Evolutionary conservation across 2,113 vertebrate species (phyloP).

Genomic region (Dasyornis broadbenti): DNA sequence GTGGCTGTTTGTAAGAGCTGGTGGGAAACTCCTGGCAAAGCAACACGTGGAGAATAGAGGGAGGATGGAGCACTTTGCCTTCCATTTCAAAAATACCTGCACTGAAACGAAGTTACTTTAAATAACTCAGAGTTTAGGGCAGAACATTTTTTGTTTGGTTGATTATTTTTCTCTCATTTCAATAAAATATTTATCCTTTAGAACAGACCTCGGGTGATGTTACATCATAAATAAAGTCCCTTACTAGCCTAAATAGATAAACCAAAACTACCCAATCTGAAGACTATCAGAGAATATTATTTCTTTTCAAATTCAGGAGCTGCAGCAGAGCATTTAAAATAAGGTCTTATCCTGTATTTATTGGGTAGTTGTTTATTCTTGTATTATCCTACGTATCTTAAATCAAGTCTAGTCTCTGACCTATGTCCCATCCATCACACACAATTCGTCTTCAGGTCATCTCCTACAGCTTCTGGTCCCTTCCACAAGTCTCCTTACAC

Average conservation of each 20-base stretch:
- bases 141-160: not conserved
- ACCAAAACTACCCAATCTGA: not conserved
- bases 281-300: not conserved
- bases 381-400: not conserved
- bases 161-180: not conserved
- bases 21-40: not conserved
- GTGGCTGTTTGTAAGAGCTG: not conserved
- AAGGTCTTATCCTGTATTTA: not conserved
- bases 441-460: not conserved
- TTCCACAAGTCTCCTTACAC: fast-evolving
- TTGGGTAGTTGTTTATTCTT: not conserved
- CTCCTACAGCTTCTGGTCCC: not conserved
- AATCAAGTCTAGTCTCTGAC: not conserved
- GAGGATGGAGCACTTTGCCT: not conserved
- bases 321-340: not conserved
- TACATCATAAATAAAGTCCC: not conserved
- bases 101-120: not conserved
- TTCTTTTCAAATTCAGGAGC: not conserved
- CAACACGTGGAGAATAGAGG: fast-evolving
- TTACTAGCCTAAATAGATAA: not conserved
- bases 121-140: not conserved
- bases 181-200: not conserved
- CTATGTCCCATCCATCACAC: not conserved
- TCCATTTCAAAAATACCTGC: not conserved
- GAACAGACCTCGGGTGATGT: not conserved